Conservation (phyloP, 2,888 invertebrate genomes). For the Caenorhabditis sulstoni region DNA sequence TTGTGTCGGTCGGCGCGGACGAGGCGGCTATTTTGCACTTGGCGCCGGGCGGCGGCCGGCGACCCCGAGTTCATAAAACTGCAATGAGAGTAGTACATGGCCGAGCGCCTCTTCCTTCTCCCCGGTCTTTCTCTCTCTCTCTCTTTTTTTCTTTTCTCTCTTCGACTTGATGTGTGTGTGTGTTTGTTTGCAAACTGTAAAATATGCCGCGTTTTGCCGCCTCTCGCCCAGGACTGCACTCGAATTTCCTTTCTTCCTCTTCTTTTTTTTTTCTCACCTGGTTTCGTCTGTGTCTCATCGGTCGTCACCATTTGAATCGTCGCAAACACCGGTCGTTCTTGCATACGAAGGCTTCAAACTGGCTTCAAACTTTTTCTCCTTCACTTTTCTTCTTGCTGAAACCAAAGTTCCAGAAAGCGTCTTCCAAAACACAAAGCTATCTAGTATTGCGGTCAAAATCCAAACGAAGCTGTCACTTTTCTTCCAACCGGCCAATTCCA, state of each 20-base stretch:
- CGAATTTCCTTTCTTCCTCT: background rate
- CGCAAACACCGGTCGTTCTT: too few species aligned
- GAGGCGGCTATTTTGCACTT: slow-evolving; percentile 41
- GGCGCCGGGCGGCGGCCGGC: slow-evolving; percentile 1
- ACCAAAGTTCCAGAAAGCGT: too few species aligned
- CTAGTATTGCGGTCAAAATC: too few species aligned
- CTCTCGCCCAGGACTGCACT: slow-evolving; percentile 18
- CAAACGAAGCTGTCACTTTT: background rate
- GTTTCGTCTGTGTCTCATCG: background rate
- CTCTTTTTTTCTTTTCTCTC: background rate
- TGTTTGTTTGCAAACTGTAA: slow-evolving; percentile 52
- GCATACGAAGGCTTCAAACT: too few species aligned
- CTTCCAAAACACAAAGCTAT: too few species aligned
- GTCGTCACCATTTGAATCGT: too few species aligned
- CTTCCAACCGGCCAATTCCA: slow-evolving; percentile 8
- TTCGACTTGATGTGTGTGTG: slow-evolving; percentile 4
- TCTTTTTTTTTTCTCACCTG: slow-evolving; percentile 20
- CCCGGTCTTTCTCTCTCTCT: background rate
- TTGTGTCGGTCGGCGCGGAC: slow-evolving; percentile 46
- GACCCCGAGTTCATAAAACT: slow-evolving; percentile 43
- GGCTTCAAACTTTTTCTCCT: too few species aligned
- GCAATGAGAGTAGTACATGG: slow-evolving; percentile 10
- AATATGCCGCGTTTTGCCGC: slow-evolving; percentile 43
- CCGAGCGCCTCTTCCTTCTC: background rate
- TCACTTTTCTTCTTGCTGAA: too few species aligned